Evolutionary conservation across 2,888 invertebrate genomes (phyloP).

Genomic region (Macrosiphum euphorbiae): DNA sequence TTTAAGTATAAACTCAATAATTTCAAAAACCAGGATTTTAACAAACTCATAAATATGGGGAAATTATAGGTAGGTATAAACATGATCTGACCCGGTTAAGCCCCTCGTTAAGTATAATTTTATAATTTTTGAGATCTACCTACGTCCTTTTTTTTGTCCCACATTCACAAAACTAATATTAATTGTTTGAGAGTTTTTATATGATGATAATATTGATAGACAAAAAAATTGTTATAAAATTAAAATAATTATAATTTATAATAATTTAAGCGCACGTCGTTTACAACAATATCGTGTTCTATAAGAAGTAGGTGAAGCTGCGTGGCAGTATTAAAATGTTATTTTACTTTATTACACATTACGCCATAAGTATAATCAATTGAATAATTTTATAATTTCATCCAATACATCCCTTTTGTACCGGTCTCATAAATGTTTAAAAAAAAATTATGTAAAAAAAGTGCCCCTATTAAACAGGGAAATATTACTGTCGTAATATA

Average conservation of each 20-base stretch:
- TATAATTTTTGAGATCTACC: not conserved
- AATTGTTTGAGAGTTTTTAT: not conserved
- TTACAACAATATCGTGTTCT: too few species aligned
- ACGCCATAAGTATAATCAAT: not conserved
- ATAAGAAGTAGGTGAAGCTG: not conserved
- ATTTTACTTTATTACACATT: too few species aligned
- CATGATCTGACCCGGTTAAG: not conserved
- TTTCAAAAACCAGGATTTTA: not conserved
- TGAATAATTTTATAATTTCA: not conserved
- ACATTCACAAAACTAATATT: not conserved
- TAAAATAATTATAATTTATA: too few species aligned
- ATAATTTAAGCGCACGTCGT: not conserved
- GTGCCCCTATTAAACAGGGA: not conserved
- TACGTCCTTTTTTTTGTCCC: not conserved
- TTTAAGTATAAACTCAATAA: not conserved
- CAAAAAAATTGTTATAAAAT: too few species aligned
- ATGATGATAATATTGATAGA: not conserved
- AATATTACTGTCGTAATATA: not conserved
- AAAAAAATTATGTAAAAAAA: not conserved
- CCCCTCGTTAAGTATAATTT: not conserved
- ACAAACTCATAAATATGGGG: not conserved
- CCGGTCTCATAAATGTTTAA: not conserved
- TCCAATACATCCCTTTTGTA: too few species aligned
- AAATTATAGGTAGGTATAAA: not conserved
- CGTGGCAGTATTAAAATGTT: not conserved